phyloP scores from a whole-genome alignment of 2,797 vertebrate genomes.

The Pseudopleuronectes americanus region DNA sequence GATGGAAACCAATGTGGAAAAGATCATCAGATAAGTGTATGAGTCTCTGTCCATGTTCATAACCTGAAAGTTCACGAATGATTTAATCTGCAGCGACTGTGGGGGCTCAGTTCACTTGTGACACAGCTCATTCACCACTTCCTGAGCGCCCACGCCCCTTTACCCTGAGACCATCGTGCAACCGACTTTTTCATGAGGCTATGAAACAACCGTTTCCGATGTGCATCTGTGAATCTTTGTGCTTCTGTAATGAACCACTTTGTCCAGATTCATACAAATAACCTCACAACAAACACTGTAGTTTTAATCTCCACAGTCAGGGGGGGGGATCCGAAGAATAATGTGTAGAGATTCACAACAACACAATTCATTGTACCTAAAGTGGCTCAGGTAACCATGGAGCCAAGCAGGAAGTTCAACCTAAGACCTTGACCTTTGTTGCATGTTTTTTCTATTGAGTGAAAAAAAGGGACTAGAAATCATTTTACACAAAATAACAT shows the following conservation, averaged over 20 bases:
- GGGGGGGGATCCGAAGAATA: no score
- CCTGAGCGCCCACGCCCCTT: constrained; percentile 47
- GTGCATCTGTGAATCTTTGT: not conserved
- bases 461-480: not conserved
- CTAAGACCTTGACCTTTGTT: not conserved
- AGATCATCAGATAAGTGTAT: constrained; percentile 20
- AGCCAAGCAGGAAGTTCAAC: constrained; percentile 5
- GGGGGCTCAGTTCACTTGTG: not conserved
- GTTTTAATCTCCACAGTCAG: not conserved
- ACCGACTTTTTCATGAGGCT: not conserved
- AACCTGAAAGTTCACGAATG: not conserved
- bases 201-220: not conserved
- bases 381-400: not conserved
- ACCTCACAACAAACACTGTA: not conserved
- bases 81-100: no score
- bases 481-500: not conserved
- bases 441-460: not conserved
- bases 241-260: no score
- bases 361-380: not conserved
- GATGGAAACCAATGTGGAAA: constrained; percentile 21
- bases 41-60: not conserved
- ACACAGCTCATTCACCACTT: constrained; percentile 45
- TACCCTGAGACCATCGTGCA: not conserved
- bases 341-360: not conserved
- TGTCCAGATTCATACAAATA: no score